These are phyloP conservation scores for Muntiacus reevesi DNA, from an alignment of 2,113 vertebrate genomes.

Conservation along the genomic window DNA sequence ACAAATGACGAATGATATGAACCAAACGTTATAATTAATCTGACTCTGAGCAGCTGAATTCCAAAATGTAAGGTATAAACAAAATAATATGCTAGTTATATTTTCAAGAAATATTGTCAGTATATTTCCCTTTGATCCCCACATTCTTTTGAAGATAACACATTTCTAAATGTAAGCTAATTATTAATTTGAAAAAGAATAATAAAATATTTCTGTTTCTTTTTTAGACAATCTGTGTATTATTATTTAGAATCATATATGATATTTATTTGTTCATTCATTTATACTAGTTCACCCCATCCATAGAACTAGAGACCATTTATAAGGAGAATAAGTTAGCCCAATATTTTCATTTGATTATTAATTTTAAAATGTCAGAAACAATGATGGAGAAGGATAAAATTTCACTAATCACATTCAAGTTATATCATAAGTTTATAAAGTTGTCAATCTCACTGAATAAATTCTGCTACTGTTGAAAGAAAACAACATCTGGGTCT, in stretches of 20 bases:
- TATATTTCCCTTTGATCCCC: not conserved
- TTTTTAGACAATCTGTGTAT: not conserved
- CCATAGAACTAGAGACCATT: not conserved
- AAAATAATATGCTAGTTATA: not conserved
- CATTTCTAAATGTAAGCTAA: conserved; percentile 5
- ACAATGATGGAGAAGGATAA: not conserved
- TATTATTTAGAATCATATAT: not conserved
- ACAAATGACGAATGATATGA: not conserved
- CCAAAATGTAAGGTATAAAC: not conserved
- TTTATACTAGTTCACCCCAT: not conserved
- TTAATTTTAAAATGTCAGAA: conserved; percentile 10
- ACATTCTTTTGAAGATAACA: not conserved
- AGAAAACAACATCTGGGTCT: not conserved
- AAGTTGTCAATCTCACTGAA: not conserved
- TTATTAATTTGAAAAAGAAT: not conserved
- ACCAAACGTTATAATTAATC: not conserved
- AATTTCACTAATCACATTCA: not conserved
- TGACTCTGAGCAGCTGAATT: not conserved
- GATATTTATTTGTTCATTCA: not conserved
- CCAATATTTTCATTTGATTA: not conserved
- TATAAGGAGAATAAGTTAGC: not conserved
- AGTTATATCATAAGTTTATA: not conserved
- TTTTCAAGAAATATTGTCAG: not conserved
- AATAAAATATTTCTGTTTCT: not conserved
- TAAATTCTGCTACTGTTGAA: not conserved